Percentiles rank a stretch among this genome's conserved stretches.
Conservation (phyloP, 2,888 invertebrate species). For the Plagodis dolabraria region DNA sequence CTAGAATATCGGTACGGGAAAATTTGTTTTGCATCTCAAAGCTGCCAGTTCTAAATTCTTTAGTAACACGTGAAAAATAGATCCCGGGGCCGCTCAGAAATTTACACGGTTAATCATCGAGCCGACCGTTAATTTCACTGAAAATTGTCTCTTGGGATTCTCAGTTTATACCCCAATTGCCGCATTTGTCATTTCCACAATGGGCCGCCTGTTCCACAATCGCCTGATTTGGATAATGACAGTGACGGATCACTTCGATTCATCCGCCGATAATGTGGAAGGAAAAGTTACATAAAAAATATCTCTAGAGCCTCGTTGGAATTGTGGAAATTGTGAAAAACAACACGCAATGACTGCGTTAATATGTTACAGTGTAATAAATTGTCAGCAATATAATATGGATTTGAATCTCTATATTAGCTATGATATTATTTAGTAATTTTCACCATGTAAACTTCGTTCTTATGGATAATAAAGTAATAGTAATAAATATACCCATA, state of each 20-base stretch:
- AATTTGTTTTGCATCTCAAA: constrained; percentile 32
- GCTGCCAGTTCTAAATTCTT: constrained; percentile 31
- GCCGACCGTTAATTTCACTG: constrained; percentile 4
- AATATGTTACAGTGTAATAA: too few relatives aligned
- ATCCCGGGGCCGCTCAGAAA: constrained; percentile 9
- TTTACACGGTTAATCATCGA: constrained; percentile 9
- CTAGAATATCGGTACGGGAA: constrained; percentile 33
- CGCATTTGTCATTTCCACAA: constrained; percentile 26
- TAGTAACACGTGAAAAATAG: constrained; percentile 24
- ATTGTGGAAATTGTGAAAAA: constrained; percentile 17
- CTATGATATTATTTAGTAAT: too few relatives aligned
- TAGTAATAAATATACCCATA: too few relatives aligned
- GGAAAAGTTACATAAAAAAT: constrained; percentile 5
- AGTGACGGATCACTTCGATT: constrained; percentile 24
- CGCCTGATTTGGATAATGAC: constrained; percentile 22
- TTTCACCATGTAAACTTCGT: too few relatives aligned
- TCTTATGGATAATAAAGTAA: too few relatives aligned
- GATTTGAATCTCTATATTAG: too few relatives aligned
- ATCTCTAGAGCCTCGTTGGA: constrained; percentile 11
- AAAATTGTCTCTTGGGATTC: constrained; percentile 9
- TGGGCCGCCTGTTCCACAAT: constrained; percentile 22
- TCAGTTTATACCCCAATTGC: constrained; percentile 16
- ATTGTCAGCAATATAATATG: too few relatives aligned
- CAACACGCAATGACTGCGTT: neutral
- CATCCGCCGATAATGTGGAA: constrained; percentile 18